A percentile compares a stretch with the other conserved stretches of the same genome.
These are phyloP conservation scores for Coreoperca whiteheadi DNA, from an alignment of 2,113 vertebrate species.

Conservation along the genomic window DNA sequence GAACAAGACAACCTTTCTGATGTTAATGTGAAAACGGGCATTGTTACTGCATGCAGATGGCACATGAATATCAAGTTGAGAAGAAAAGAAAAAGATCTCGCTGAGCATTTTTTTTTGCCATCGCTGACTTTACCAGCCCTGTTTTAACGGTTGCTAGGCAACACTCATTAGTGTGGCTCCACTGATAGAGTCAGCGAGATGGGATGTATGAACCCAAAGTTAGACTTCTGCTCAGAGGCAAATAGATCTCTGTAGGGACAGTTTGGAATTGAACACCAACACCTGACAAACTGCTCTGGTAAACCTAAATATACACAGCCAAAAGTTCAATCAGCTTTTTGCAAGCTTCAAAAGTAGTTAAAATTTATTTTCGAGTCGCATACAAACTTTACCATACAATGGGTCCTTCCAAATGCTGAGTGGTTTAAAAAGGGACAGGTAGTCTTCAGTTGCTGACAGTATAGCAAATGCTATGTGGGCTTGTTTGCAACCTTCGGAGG, in stretches of 20 bases:
- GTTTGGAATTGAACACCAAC: constrained; percentile 4
- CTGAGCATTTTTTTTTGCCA: constrained; percentile 62
- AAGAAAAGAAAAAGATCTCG: constrained; percentile 66
- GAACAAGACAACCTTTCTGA: constrained; percentile 61
- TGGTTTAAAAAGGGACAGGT: not conserved
- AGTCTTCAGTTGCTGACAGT: not conserved
- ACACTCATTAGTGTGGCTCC: constrained; percentile 75
- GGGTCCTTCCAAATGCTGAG: not conserved
- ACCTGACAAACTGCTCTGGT: constrained; percentile 12
- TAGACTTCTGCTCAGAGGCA: constrained; percentile 48
- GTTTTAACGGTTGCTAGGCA: constrained; percentile 82
- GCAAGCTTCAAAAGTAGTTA: not conserved
- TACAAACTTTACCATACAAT: not conserved
- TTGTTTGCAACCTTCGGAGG: not conserved
- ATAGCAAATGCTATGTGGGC: not conserved
- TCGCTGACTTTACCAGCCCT: constrained; percentile 68
- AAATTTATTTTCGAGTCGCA: too few species aligned
- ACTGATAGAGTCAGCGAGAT: constrained; percentile 50
- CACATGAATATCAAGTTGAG: constrained; percentile 77
- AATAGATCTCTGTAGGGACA: constrained; percentile 37
- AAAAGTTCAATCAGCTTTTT: not conserved
- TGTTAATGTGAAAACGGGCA: constrained; percentile 66
- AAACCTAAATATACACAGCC: not conserved
- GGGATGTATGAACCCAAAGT: constrained; percentile 50
- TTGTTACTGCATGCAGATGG: constrained; percentile 78